phyloP scores from a whole-genome alignment of 2,888 invertebrate genomes.

The Argynnis bischoffii region DNA sequence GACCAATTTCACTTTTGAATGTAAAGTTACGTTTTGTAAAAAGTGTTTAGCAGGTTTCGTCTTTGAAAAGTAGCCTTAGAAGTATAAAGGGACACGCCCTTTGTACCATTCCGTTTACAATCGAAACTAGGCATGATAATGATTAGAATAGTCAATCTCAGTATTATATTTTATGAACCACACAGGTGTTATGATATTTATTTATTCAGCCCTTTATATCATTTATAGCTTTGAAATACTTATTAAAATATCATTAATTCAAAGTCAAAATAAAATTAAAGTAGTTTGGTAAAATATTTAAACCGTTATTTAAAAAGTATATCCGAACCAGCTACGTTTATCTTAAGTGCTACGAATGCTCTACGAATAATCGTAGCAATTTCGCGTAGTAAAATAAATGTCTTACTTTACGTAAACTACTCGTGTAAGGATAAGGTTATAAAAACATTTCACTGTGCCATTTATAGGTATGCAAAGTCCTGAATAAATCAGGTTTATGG shows the following conservation, averaged over 20 bases:
- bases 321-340: conserved; percentile 19
- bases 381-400: conserved; percentile 24
- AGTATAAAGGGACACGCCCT: too few relatives aligned
- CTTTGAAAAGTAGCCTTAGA: too few relatives aligned
- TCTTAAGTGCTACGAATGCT: conserved; percentile 23
- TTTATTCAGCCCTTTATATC: not conserved
- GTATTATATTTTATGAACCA: too few relatives aligned
- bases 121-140: too few relatives aligned
- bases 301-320: conserved; percentile 18
- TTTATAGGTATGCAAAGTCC: conserved; percentile 28
- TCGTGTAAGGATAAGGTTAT: conserved; percentile 23
- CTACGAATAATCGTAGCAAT: conserved; percentile 24
- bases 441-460: conserved; percentile 24
- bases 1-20: too few relatives aligned
- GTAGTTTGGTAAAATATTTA: not conserved
- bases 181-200: too few relatives aligned
- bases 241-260: not conserved
- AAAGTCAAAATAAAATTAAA: not conserved
- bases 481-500: conserved; percentile 42
- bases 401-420: conserved; percentile 23
- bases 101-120: too few relatives aligned
- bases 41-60: too few relatives aligned
- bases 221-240: not conserved
- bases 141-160: too few relatives aligned
- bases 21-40: too few relatives aligned